A percentile compares a stretch with the other conserved stretches of the same genome.
Evolutionary conservation across 2,888 invertebrate species (phyloP).

Genomic region (Teinopalpus imperialis): DNA sequence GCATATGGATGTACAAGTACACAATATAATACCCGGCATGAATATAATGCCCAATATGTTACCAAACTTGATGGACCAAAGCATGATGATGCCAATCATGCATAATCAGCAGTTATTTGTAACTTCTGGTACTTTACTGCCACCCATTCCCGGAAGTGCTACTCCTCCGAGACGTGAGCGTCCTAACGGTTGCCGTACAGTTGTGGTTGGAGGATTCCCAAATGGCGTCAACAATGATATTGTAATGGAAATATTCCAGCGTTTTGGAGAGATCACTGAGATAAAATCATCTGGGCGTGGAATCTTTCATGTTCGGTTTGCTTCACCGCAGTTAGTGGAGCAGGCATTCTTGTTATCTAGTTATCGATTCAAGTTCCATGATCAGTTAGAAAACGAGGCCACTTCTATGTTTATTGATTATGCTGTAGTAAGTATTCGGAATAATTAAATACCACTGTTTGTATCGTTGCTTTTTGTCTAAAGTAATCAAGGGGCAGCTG

Average conservation of each 20-base stretch:
- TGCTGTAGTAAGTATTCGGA: constrained; percentile 83
- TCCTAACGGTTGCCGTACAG: constrained; percentile 94
- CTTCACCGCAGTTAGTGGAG: constrained; percentile 90
- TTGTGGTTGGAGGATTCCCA: constrained; percentile 96
- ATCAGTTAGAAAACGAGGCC: constrained; percentile 85
- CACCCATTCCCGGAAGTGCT: constrained; percentile 91
- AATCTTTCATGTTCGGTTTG: constrained; percentile 95
- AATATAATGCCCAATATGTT: constrained; percentile 58
- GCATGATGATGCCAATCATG: constrained; percentile 52
- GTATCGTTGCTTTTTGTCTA: too few species aligned
- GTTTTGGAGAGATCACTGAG: constrained; percentile 75
- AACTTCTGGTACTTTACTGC: constrained; percentile 90
- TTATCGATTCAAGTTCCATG: constrained; percentile 87
- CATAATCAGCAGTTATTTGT: constrained; percentile 66
- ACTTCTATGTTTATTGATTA: constrained; percentile 95
- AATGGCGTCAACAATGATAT: constrained; percentile 90
- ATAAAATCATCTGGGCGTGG: constrained; percentile 92
- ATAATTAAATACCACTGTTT: too few species aligned
- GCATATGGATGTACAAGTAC: constrained; percentile 40
- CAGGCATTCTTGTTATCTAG: constrained; percentile 92
- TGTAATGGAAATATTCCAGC: constrained; percentile 92
- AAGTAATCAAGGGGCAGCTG: too few species aligned
- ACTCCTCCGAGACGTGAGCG: constrained; percentile 91
- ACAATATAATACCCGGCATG: constrained; percentile 36
- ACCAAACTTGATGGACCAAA: constrained; percentile 78